A percentile compares a stretch with the other conserved stretches of the same genome.
Evolutionary conservation across 2,888 invertebrate species (phyloP).

Genomic region (Agelastica alni): DNA sequence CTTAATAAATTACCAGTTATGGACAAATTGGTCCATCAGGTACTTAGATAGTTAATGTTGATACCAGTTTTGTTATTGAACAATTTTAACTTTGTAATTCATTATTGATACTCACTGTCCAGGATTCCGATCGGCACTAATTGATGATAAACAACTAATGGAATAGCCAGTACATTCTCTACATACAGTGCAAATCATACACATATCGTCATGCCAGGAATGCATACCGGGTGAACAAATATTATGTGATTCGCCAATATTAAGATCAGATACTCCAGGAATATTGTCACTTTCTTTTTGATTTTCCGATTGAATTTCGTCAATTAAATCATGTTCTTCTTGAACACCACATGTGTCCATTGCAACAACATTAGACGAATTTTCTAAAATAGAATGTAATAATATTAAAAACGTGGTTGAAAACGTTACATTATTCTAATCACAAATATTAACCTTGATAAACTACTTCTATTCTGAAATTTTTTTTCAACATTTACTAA

Average conservation of each 20-base stretch:
- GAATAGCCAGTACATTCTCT: constrained; percentile 94
- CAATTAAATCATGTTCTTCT: constrained; percentile 59
- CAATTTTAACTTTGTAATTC: too few species aligned
- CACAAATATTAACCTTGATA: too few species aligned
- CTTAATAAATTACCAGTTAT: too few species aligned
- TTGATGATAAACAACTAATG: constrained; percentile 73
- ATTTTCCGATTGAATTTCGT: constrained; percentile 59
- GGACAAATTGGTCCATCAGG: too few species aligned
- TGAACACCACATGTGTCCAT: constrained; percentile 63
- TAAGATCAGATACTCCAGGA: constrained; percentile 53
- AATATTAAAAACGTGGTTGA: too few species aligned
- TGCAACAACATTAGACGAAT: constrained; percentile 51
- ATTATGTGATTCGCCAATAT: constrained; percentile 47
- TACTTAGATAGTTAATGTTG: too few species aligned
- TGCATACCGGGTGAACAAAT: constrained; percentile 73
- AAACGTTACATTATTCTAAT: too few species aligned
- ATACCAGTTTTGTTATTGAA: too few species aligned
- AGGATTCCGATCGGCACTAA: constrained; percentile 78
- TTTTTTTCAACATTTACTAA: too few species aligned
- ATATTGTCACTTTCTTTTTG: constrained; percentile 62
- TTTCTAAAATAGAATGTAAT: constrained; percentile 34
- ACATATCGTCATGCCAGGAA: constrained; percentile 79
- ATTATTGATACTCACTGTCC: constrained; percentile 74
- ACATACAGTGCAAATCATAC: constrained; percentile 89
- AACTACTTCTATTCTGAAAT: too few species aligned